Conservation (phyloP, 2,113 vertebrate species). For the Psophia crepitans region DNA sequence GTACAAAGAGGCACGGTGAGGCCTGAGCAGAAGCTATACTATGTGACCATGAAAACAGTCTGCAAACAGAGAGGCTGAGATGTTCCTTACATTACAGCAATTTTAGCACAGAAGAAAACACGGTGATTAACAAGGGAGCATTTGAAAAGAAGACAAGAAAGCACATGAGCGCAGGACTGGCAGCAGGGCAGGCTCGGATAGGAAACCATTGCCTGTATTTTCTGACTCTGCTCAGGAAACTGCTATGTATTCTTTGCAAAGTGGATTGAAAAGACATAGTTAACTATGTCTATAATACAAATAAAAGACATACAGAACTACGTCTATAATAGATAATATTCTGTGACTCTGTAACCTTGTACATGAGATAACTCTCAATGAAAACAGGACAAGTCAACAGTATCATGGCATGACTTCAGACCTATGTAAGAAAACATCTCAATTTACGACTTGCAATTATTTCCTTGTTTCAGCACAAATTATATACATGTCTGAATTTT, state of each 20-base stretch:
- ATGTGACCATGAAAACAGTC: neutral
- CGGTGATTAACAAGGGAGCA: neutral
- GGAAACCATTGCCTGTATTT: neutral
- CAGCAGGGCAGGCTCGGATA: neutral
- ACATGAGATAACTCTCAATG: neutral
- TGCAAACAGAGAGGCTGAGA: neutral
- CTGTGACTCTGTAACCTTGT: no score
- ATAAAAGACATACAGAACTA: no score
- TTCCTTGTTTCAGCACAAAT: neutral
- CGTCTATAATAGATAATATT: no score
- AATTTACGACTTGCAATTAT: neutral
- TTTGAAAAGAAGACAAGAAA: neutral
- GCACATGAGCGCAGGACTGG: rapidly evolving
- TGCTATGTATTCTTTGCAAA: neutral
- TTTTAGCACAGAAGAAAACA: neutral
- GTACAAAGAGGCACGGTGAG: neutral
- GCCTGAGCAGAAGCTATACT: neutral
- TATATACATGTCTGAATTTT: neutral
- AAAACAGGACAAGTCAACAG: neutral
- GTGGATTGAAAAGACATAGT: neutral
- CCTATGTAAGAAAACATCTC: neutral
- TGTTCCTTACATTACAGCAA: neutral
- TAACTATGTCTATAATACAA: no score
- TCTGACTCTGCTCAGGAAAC: neutral
- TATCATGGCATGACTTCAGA: neutral